Evolutionary conservation across 2,113 vertebrate genomes (phyloP).

Genomic region (Microcebus jonahi): DNA sequence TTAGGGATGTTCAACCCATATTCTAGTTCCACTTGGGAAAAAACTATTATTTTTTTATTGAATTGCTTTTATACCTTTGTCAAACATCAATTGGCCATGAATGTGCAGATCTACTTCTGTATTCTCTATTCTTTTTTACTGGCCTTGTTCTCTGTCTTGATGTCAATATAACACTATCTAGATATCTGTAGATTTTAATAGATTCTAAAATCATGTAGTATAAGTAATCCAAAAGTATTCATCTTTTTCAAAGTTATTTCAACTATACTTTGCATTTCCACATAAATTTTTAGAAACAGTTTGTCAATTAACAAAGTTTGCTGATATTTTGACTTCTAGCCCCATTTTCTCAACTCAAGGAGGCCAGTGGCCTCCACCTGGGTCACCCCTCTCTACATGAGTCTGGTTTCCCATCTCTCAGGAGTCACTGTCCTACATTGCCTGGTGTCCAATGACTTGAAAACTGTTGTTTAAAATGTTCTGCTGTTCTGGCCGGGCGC

Average conservation of each 20-base stretch:
- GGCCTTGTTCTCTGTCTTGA: not conserved
- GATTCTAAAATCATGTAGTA: not conserved
- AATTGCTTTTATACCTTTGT: not conserved
- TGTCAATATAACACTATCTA: not conserved
- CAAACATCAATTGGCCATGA: not conserved
- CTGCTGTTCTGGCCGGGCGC: not conserved
- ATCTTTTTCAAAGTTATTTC: not conserved
- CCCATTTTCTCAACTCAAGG: not conserved
- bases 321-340: not conserved
- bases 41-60: not conserved
- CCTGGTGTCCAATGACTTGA: not conserved
- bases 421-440: not conserved
- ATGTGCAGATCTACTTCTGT: not conserved
- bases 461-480: not conserved
- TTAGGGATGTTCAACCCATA: not conserved
- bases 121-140: not conserved
- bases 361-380: not conserved
- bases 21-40: not conserved
- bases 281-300: not conserved
- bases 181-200: not conserved
- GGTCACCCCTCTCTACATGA: fast-evolving
- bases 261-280: not conserved
- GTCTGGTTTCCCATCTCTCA: not conserved
- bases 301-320: not conserved
- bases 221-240: not conserved